phyloP scores from a whole-genome alignment of 2,888 invertebrate species.

The Sabellastarte sp. region DNA sequence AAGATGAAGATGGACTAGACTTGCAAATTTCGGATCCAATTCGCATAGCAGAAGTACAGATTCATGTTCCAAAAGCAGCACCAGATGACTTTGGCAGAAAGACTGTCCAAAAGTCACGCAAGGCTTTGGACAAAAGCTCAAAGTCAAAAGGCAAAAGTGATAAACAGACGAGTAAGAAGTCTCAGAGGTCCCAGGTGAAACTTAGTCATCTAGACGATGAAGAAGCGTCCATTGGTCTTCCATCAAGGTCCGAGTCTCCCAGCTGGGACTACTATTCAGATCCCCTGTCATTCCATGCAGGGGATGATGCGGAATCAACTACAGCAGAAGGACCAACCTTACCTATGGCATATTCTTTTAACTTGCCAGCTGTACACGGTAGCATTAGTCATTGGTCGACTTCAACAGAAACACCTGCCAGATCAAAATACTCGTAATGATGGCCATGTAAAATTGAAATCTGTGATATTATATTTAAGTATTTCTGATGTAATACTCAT shows the following conservation, averaged over 20 bases:
- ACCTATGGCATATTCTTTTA: too few species aligned
- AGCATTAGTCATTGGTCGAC: too few species aligned
- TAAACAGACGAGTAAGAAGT: background rate
- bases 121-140: background rate
- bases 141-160: background rate
- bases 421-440: too few species aligned
- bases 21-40: background rate
- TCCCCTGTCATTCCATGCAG: background rate
- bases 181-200: background rate
- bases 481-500: too few species aligned
- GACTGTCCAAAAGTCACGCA: background rate
- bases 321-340: too few species aligned
- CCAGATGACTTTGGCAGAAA: background rate
- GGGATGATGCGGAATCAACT: too few species aligned
- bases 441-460: too few species aligned
- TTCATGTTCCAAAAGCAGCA: background rate
- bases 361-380: too few species aligned
- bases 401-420: too few species aligned
- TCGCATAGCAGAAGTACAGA: background rate
- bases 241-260: background rate
- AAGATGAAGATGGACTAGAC: background rate
- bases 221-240: conserved; percentile 4
- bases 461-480: too few species aligned
- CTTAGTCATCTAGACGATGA: background rate
- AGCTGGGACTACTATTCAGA: background rate